Percentiles rank a stretch among this genome's conserved stretches.
Conservation (phyloP, 2,888 invertebrate genomes). For the Marronus borbonicus region DNA sequence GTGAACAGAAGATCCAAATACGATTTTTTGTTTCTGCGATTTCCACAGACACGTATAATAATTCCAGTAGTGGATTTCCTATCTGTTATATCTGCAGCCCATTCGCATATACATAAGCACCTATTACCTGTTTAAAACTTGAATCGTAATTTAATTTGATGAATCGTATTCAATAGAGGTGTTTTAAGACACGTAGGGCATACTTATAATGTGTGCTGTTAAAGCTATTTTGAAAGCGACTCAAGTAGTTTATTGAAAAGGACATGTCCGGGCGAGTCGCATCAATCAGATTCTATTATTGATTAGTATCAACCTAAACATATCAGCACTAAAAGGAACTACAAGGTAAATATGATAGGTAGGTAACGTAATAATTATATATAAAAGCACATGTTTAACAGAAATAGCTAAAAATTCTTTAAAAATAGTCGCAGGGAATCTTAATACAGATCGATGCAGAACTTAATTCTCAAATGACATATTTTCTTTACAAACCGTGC, state of each 20-base stretch:
- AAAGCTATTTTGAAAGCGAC: conserved; percentile 13
- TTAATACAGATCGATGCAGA: too few relatives aligned
- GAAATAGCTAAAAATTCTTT: too few relatives aligned
- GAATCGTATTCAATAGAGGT: conserved; percentile 32
- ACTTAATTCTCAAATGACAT: too few relatives aligned
- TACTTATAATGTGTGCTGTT: conserved; percentile 8
- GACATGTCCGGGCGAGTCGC: conserved; percentile 22
- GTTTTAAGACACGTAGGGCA: conserved; percentile 24
- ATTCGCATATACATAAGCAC: neutral
- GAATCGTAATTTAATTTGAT: conserved; percentile 13
- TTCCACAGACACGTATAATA: neutral
- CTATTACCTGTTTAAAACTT: neutral
- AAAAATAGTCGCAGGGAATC: too few relatives aligned
- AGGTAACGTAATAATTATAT: too few relatives aligned
- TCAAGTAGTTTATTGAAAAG: conserved; percentile 11
- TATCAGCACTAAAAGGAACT: too few relatives aligned
- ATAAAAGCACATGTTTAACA: too few relatives aligned
- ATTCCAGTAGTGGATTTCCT: conserved; percentile 27
- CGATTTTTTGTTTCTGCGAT: conserved; percentile 26
- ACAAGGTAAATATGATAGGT: too few relatives aligned
- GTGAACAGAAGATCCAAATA: conserved; percentile 9
- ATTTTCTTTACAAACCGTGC: too few relatives aligned
- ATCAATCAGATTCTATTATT: neutral
- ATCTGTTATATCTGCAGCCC: conserved; percentile 5
- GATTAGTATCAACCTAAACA: too few relatives aligned